Evolutionary conservation across 2,113 vertebrate species (phyloP), one percentile per base, ranked within the genome.

Genomic region (Cyprinodon tularosa): DNA sequence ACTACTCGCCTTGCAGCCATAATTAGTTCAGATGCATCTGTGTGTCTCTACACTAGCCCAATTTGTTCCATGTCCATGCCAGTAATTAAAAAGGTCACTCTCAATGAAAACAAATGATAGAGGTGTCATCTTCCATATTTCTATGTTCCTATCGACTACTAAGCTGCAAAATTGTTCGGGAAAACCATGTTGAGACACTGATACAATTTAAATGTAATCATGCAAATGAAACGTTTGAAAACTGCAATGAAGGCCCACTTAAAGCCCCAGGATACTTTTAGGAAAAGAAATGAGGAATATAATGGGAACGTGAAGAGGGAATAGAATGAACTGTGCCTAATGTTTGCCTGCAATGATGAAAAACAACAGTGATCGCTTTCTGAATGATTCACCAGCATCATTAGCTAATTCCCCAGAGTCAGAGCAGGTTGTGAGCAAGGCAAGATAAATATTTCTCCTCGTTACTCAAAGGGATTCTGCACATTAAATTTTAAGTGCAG

Each of bases 141-240:
- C 38, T 77, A 59, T 36, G 79, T 20, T 0, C 66, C 39, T 66
- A 66, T 2, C 4, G 17, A 68, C 42, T 68, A 7, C 44, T 42
- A 2, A 68, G 42, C 62, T 61, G 63, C 48, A 47, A 74, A 20
- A 73, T 44, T 36, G 44, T 75, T 22, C 39, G 45, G 20, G 63
- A 29, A 12, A 4, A 66, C 48, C 29, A 50, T 67, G 57, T 72
- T 20, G 1, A 76, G 39, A 61, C 4, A 39, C 3, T 6, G 3
- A 77, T 0, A 39, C 4, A 10, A 74, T 81, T 48, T 22, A 71
- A 77, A 72, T 40, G 20, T 78, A 64, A 44, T 82, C 59, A 72
- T 74, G 68, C 40, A 76, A 66, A 87, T 50, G 39, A 62, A 72
- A 79, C 17, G 22, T 13, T 48, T 1, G 6, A 38, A 63, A 59